Percentiles rank a stretch among this genome's conserved stretches.
phyloP scores from a whole-genome alignment of 53 echinoderm and acorn worm genomes.

The Henricia sp. region DNA sequence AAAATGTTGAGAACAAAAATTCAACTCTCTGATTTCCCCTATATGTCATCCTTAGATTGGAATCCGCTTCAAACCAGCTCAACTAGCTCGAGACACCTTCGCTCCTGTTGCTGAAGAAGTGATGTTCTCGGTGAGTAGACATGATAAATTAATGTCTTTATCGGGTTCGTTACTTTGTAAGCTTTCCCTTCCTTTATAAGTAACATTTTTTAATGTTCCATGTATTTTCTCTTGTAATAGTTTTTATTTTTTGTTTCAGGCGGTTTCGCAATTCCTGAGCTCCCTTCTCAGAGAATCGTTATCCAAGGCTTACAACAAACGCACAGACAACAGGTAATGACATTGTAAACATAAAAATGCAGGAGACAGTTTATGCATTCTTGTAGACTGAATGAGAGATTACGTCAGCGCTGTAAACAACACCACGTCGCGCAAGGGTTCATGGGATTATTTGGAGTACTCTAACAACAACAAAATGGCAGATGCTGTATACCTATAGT shows the following conservation, averaged over 20 bases:
- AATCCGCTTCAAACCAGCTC: slow-evolving; percentile 75
- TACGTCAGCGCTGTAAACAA: too few relatives aligned
- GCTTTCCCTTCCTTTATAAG: neutral
- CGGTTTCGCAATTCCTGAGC: slow-evolving; percentile 78
- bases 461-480: too few relatives aligned
- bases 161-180: neutral
- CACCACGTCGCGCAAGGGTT: too few relatives aligned
- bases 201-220: too few relatives aligned
- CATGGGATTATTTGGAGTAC: too few relatives aligned
- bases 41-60: slow-evolving; percentile 71
- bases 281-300: slow-evolving; percentile 75
- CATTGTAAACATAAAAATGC: neutral
- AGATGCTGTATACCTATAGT: too few relatives aligned
- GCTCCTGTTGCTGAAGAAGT: slow-evolving; percentile 83
- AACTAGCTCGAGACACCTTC: slow-evolving; percentile 77
- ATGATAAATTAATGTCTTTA: neutral
- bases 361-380: too few relatives aligned
- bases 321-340: slow-evolving; percentile 75
- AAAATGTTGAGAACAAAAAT: too few relatives aligned
- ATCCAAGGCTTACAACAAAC: slow-evolving; percentile 62
- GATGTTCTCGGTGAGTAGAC: slow-evolving; percentile 84
- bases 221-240: too few relatives aligned
- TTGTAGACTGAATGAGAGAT: too few relatives aligned
- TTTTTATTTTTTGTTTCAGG: slow-evolving; percentile 65
- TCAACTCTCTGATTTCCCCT: too few relatives aligned